These are phyloP conservation scores for Homarus americanus DNA, from an alignment of 1,140 invertebrate species.

Conservation along the genomic window DNA sequence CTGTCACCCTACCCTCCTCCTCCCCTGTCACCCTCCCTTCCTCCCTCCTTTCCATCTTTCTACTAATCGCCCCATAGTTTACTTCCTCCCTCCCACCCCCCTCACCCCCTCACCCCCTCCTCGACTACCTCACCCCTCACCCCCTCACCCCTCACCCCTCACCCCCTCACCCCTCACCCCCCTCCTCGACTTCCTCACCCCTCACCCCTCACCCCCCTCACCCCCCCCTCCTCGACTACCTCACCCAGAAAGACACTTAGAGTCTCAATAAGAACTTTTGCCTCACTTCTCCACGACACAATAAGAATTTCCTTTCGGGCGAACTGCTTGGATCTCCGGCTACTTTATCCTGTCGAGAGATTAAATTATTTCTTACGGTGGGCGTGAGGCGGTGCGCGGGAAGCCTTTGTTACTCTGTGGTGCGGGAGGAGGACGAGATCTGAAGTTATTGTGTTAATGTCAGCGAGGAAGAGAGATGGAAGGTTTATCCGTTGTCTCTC, in stretches of 20 bases:
- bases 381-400: not conserved
- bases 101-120: not conserved
- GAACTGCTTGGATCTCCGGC: not conserved
- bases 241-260: conserved; percentile 22
- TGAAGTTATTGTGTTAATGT: not conserved
- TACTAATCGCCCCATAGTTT: too few species aligned
- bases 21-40: not conserved
- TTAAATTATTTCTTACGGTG: not conserved
- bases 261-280: conserved; percentile 12
- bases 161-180: not conserved
- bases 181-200: not conserved
- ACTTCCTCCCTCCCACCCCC: not conserved
- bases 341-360: not conserved
- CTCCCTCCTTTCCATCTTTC: not conserved
- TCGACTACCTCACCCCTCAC: too few species aligned
- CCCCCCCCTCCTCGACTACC: too few species aligned
- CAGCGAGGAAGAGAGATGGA: not conserved
- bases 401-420: not conserved
- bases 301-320: not conserved
- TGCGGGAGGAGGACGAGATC: not conserved
- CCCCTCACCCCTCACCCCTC: too few species aligned
- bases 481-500: not conserved
- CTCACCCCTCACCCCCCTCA: too few species aligned
- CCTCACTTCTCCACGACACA: not conserved
- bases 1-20: not conserved